Base-by-base conservation (phyloP, 2,113 vertebrate species). In the Oostethus manadensis region DNA sequence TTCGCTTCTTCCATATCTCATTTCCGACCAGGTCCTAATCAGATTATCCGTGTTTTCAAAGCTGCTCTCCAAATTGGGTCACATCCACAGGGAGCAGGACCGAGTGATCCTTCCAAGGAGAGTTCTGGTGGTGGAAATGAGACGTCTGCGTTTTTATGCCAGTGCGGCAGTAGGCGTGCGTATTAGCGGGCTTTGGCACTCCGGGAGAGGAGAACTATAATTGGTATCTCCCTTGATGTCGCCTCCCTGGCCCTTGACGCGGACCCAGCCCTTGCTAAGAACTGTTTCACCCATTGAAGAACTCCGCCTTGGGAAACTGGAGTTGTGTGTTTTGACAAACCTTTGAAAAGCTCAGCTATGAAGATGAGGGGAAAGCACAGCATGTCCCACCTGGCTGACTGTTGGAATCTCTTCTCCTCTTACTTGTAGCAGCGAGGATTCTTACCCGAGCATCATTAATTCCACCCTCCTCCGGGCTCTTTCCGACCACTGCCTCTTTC, bases 71-170 rank as follows among this genome's bases (percentile, higher is more conserved):
- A 72, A 88, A 86, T 64, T 86, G 75, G 82, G 84, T 80, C 83
- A 79, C 40, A 69, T 85, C 68, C 66, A 62, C 57, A 51, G 60
- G 56, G 65, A 58, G 64, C 44, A 48, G 29, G 42, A 21, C 7
- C 10, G 35, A 66, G 50, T 33, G 51, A 58, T 81, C 65, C 59
- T 70, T 84, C 81, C 63, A 49, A 70, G 62, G 73, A 85, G 81
- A 76, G 73, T 85, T 74, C 73, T 79, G 66, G 73, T 84, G 66
- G 73, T 84, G 76, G 79, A 86, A 87, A 86, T 84, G 73, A 88
- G 80, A 79, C 51, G 69, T 86, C 71, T 82, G 62, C 44, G 56
- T 66, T 65, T 60, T 74, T 64, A 49, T 71, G 68, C 74, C 58
- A 69, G 67, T 66, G 80, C 66, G 58, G 72, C 67, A 82, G 70